Base-by-base conservation (phyloP, 2,888 invertebrate genomes). In the Callosobruchus maculatus region DNA sequence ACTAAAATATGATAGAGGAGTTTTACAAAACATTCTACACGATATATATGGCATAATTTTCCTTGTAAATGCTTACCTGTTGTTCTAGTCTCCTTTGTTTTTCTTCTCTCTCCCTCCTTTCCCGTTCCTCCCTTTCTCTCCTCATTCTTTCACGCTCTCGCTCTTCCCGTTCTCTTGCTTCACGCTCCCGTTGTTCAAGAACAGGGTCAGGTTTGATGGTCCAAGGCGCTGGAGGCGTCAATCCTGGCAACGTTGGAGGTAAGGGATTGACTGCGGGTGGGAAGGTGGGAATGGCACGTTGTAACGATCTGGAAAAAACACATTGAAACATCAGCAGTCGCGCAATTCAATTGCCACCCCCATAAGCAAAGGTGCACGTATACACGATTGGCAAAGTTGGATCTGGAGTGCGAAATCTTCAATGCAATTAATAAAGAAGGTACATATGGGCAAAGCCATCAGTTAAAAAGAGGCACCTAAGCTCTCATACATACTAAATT, bases 161-260 rank as follows among this genome's bases (percentile, higher is more conserved):
- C 79, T 87, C 85, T 80, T 90, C 90, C 78, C 93, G 80, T 87
- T 92, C 89, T 80, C 93, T 84, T 72, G 89, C 89, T 80, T 92
- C 92, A 22, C 91, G 87, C 81, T 92, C 92, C 67, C 92, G 88
- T 71, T 82, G 83, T 73, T 84, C 84, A 74, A 84, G 71, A 0
- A 91, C 87, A 2, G 92, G 91, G 84, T 93, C 93, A 0, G 92
- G 90, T 83, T 93, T 93, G 70, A 93, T 84, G 22, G 89, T 88
- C 93, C 93, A 93, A 1, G 90, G 89, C 9, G 80, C 81, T 9
- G 81, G 79, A 22, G 83, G 84, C 26, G 85, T 83, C 67, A 86
- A 77, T 21, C 86, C 82, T 0, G 88, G 88, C 74, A 86, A 79
- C 22, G 82, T 83, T 0, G 86, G 88, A 86, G 86, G 91, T 88